A percentile compares a stretch with the other conserved stretches of the same genome.
Evolutionary conservation across 2,888 invertebrate species (phyloP).

Genomic region (Drosophila percnosoma): DNA sequence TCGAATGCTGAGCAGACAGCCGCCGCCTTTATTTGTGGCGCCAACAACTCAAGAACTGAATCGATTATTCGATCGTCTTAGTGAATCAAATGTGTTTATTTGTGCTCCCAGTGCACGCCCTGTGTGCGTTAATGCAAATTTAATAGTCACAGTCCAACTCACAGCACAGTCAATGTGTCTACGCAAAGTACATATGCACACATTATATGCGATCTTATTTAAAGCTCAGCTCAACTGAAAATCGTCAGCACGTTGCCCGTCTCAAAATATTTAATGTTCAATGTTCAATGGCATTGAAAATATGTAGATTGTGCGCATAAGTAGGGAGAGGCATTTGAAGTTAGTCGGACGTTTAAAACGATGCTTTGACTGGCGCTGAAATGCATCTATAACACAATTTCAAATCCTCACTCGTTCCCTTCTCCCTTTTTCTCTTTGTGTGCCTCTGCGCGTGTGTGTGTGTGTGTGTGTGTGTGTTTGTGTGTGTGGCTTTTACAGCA

Average conservation of each 20-base stretch:
- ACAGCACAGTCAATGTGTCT: not conserved
- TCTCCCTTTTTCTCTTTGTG: not conserved
- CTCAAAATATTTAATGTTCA: not conserved
- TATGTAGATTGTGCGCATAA: conserved; percentile 59
- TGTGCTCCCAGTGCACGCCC: not conserved
- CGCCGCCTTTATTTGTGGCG: conserved; percentile 42
- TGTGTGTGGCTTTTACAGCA: conserved; percentile 48
- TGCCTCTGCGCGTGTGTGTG: not conserved
- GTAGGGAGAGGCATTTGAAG: conserved; percentile 61
- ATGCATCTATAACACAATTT: conserved; percentile 24
- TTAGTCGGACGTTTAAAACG: conserved; percentile 35
- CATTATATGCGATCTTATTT: conserved; percentile 12
- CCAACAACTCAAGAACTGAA: conserved; percentile 36
- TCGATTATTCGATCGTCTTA: conserved; percentile 55
- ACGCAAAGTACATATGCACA: not conserved
- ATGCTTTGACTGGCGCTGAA: conserved; percentile 8
- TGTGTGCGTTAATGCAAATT: conserved; percentile 45
- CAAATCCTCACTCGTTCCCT: not conserved
- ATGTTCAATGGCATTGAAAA: conserved; percentile 57
- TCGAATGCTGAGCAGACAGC: conserved; percentile 16
- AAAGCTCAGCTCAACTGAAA: conserved; percentile 10
- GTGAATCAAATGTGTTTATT: conserved; percentile 23
- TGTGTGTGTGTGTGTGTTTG: conserved; percentile 17
- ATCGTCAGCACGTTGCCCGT: not conserved
- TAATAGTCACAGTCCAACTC: conserved; percentile 12